These are phyloP conservation scores for Drosophila helvetica DNA, from an alignment of 2,888 invertebrate genomes.

Conservation along the genomic window DNA sequence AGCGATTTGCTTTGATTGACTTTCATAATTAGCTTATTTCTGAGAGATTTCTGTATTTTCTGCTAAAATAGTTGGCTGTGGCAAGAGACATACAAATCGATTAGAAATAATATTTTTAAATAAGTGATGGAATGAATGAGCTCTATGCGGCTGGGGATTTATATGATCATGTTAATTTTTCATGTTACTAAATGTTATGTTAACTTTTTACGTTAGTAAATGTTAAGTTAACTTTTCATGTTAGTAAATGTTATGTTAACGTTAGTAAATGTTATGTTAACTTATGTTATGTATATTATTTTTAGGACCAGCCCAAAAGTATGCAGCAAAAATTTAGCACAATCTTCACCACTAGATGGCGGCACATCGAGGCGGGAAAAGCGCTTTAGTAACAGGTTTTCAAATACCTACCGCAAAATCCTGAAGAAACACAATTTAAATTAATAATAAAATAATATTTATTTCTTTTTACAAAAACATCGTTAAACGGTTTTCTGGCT, in stretches of 20 bases:
- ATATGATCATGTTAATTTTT: too few species aligned
- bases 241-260: too few species aligned
- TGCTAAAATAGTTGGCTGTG: slow-evolving; percentile 29
- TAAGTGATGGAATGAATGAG: too few species aligned
- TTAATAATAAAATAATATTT: slow-evolving; percentile 21
- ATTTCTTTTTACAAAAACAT: slow-evolving; percentile 35
- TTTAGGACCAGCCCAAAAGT: background rate
- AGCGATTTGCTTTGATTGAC: slow-evolving; percentile 34
- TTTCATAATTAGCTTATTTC: slow-evolving; percentile 32
- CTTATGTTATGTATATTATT: too few species aligned
- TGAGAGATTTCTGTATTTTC: slow-evolving; percentile 44
- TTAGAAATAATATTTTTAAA: too few species aligned
- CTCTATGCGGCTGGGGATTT: too few species aligned
- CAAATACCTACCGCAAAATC: too few species aligned
- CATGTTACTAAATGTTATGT: too few species aligned
- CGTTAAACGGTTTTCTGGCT: slow-evolving; percentile 8
- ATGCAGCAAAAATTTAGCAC: background rate
- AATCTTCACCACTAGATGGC: background rate
- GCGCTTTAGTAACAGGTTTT: background rate
- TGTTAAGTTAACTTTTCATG: too few species aligned
- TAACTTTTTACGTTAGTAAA: too few species aligned
- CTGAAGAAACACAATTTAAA: background rate
- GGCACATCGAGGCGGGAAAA: background rate
- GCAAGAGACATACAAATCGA: too few species aligned
- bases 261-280: too few species aligned